Evolutionary conservation across 2,797 vertebrate species (phyloP), one percentile per base, ranked within the genome.

Genomic region (Notolepis coatsorum): DNA sequence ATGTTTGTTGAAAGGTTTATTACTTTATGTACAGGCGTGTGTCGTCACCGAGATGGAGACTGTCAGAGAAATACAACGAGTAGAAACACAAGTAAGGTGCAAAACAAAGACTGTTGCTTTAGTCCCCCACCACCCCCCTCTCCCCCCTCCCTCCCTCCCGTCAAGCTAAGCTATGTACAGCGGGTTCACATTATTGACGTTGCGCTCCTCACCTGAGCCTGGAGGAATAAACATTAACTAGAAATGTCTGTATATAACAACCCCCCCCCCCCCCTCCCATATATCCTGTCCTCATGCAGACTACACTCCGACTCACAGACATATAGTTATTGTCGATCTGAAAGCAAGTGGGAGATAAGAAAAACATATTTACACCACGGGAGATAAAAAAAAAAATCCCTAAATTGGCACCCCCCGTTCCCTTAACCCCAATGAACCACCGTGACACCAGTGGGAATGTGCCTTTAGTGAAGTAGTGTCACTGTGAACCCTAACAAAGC

Each of bases 71-170:
- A 79, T 78, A 90, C 70, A 89, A 85, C 46, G 53, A 81, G 67
- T 68, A 89, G 50, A 84, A 88, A 80, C n/a, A 88, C 45, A 50
- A 67, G 80, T 92, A 93, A 92, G 90, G 92, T 91, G 91, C 90
- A 86, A 87, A 93, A 89, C 82, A 82, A 88, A 91, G 66, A 83
- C 60, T 74, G 65, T 72, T 63, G 68, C 59, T 75, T 68, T 65
- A 47, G 41, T 43, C 47, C 43, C 25, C 18, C n/a, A n/a, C 25
- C n/a, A 27, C 38, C 39, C 21, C 17, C 2, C 33, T 21, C 30
- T 48, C 33, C 24, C 25, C 38, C 46, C 38, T 7, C 27, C 9
- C 51, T 47, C 1, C 20, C 24, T 15, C 5, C 62, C 37, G n/a
- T 13, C 57, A 52, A 30, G 28, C 65, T 56, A 77, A 78, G 68